phyloP scores from a whole-genome alignment of 2,797 vertebrate genomes.

The Sarcophilus harrisii region DNA sequence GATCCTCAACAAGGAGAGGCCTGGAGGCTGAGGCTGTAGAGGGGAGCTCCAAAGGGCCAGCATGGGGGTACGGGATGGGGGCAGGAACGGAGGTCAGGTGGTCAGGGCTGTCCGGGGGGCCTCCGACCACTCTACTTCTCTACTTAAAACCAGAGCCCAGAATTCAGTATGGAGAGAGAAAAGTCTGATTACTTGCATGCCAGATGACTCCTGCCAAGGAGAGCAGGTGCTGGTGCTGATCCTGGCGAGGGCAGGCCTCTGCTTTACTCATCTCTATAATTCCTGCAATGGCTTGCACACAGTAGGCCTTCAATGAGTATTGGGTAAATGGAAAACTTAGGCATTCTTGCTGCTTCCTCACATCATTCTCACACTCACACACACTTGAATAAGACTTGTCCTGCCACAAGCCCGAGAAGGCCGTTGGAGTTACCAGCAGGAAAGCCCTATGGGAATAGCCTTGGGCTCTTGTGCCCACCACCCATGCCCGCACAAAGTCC shows the following conservation, averaged over 20 bases:
- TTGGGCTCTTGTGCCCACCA: neutral
- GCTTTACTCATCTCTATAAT: neutral
- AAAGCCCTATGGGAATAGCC: neutral
- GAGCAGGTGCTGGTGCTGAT: neutral
- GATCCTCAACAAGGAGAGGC: neutral
- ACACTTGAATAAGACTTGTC: neutral
- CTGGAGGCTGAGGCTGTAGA: neutral
- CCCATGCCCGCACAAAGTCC: slow-evolving; percentile 19
- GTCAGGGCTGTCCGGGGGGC: neutral
- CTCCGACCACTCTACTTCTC: neutral
- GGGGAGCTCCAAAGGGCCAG: neutral
- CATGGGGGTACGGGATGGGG: neutral
- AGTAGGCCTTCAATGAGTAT: neutral
- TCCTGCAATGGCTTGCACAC: neutral
- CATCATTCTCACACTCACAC: neutral
- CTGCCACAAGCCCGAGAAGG: neutral
- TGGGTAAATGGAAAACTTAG: neutral
- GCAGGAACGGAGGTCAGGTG: neutral
- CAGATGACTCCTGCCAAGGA: neutral
- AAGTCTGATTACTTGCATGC: neutral
- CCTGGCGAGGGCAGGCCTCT: neutral
- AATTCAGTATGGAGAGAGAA: neutral
- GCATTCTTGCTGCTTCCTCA: neutral
- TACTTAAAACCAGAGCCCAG: neutral
- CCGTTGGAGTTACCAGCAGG: fast-evolving